Conservation (phyloP, 2,113 vertebrate genomes). For the Microtus ochrogaster region DNA sequence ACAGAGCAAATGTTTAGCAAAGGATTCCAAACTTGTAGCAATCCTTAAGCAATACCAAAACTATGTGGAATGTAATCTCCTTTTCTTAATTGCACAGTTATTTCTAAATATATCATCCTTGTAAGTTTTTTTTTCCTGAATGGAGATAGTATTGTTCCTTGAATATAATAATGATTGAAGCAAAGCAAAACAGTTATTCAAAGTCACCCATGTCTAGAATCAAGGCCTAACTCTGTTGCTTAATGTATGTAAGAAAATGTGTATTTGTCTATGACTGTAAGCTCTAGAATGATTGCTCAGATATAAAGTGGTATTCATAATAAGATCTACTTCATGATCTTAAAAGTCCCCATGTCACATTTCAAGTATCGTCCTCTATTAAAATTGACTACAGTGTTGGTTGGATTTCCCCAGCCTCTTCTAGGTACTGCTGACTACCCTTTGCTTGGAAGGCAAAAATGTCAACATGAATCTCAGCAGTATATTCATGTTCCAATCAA, state of each 20-base stretch:
- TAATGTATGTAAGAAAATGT: neutral
- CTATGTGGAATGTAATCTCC: slow-evolving; percentile 79
- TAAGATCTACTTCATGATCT: neutral
- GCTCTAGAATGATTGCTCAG: neutral
- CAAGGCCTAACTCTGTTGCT: neutral
- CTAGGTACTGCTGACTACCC: neutral
- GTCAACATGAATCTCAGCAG: neutral
- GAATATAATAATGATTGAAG: neutral
- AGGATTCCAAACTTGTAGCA: slow-evolving; percentile 75
- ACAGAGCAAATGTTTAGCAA: slow-evolving; percentile 74
- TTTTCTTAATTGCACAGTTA: slow-evolving; percentile 71
- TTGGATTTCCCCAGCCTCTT: neutral
- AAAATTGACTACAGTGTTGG: neutral
- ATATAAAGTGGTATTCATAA: neutral
- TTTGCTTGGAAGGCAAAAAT: neutral
- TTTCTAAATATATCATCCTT: slow-evolving; percentile 76
- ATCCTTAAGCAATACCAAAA: slow-evolving; percentile 79
- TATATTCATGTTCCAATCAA: neutral
- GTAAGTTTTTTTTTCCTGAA: slow-evolving; percentile 4
- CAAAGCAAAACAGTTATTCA: neutral
- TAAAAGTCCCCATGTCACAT: neutral
- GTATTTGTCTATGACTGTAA: neutral
- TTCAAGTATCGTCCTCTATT: neutral
- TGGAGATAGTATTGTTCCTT: slow-evolving; percentile 4
- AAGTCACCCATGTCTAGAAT: neutral